These are phyloP conservation scores for Sminthurinus signatus DNA, from an alignment of 1,140 invertebrate species.

Conservation along the genomic window DNA sequence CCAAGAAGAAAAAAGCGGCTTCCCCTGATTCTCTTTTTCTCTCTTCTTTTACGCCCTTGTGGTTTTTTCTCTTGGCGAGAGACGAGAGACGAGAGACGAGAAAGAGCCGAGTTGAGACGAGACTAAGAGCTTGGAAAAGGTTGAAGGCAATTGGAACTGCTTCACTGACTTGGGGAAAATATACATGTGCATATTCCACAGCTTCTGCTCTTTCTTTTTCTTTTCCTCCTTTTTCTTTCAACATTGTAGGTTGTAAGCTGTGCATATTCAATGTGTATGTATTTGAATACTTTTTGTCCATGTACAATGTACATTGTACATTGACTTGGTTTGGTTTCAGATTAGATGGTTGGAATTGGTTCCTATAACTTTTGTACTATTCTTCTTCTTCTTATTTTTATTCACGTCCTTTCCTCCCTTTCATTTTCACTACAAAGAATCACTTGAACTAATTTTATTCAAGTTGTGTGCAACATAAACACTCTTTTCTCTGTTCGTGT, in stretches of 20 bases:
- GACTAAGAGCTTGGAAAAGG: no score
- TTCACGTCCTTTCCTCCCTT: constrained; percentile 10
- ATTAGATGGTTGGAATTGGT: no score
- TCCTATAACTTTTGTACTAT: not conserved
- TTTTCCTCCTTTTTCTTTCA: not conserved
- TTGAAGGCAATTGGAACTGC: no score
- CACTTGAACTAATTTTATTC: constrained; percentile 33
- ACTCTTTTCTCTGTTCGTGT: no score
- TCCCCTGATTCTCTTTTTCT: constrained; percentile 3
- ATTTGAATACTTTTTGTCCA: no score
- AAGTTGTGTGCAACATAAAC: constrained; percentile 21
- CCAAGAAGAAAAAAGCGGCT: constrained; percentile 5
- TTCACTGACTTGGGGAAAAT: no score
- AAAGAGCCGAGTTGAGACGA: no score
- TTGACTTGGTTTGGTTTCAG: no score
- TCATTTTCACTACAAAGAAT: constrained; percentile 27
- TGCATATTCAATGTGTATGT: no score
- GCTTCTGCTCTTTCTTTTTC: not conserved
- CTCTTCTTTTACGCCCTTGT: constrained; percentile 14
- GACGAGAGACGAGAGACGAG: not conserved
- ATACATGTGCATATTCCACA: no score
- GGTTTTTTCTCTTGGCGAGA: constrained; percentile 9
- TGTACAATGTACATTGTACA: no score
- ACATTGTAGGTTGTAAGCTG: no score
- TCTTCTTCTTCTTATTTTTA: not conserved